These are phyloP conservation scores for Muscidifurax raptorellus DNA, from an alignment of 1,140 invertebrate genomes.

Conservation along the genomic window DNA sequence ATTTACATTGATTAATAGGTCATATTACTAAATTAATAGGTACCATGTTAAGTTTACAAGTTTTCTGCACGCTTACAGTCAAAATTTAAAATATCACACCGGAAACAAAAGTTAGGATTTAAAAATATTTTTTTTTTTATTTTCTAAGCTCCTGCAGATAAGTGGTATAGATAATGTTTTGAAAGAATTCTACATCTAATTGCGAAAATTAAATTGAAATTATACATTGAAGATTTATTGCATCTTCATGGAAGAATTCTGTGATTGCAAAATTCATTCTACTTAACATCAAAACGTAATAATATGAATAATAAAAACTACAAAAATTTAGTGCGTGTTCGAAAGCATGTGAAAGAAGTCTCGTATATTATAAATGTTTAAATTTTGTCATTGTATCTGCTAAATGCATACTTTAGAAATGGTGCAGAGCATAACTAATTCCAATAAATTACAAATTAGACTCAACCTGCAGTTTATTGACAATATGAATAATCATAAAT, in stretches of 20 bases:
- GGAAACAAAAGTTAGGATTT: neutral
- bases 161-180: constrained; percentile 24
- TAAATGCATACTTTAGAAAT: constrained; percentile 44
- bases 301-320: constrained; percentile 28
- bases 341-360: constrained; percentile 5
- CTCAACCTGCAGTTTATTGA: neutral
- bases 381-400: constrained; percentile 5
- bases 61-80: neutral
- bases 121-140: constrained; percentile 39
- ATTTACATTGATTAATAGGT: neutral
- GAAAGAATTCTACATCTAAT: constrained; percentile 12
- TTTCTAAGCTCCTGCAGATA: constrained; percentile 34
- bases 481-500: constrained; percentile 27
- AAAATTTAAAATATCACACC: neutral
- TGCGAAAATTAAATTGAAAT: constrained; percentile 25
- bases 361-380: constrained; percentile 3
- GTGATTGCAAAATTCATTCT: constrained; percentile 18
- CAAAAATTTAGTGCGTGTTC: constrained; percentile 40
- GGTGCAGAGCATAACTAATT: constrained; percentile 13
- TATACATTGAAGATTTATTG: constrained; percentile 5
- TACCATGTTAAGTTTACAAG: neutral
- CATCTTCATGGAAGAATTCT: constrained; percentile 30
- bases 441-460: neutral
- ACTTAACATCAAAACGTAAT: neutral
- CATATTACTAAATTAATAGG: neutral